phyloP scores from a whole-genome alignment of 2,113 vertebrate genomes.

The Rhizomys pruinosus region DNA sequence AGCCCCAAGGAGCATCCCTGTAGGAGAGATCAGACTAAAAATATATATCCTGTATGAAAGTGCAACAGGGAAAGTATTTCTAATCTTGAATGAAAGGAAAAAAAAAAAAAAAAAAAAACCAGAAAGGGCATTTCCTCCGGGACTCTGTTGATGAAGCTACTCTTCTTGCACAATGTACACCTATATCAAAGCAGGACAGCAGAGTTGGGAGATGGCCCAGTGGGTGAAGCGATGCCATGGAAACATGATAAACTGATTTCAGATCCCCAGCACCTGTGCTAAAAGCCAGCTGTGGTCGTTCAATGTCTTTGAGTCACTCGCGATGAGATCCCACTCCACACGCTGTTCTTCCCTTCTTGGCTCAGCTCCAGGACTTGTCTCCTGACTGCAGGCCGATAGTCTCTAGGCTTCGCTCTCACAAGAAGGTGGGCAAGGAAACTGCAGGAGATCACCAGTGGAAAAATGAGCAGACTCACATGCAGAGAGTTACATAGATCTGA shows the following conservation, averaged over 20 bases:
- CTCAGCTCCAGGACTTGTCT: too few relatives aligned
- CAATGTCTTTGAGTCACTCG: too few relatives aligned
- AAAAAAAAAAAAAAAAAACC: too few relatives aligned
- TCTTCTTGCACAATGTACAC: neutral
- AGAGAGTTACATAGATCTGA: too few relatives aligned
- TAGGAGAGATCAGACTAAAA: constrained; percentile 32
- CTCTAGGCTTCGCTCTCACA: too few relatives aligned
- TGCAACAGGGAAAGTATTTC: constrained; percentile 30
- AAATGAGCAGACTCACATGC: too few relatives aligned
- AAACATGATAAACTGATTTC: neutral
- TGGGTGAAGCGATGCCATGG: neutral
- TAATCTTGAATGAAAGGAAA: neutral
- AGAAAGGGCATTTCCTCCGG: constrained; percentile 8
- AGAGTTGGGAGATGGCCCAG: neutral
- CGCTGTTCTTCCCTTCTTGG: too few relatives aligned
- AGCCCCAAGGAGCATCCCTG: neutral
- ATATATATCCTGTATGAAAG: neutral
- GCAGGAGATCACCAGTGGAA: too few relatives aligned
- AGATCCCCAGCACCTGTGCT: neutral
- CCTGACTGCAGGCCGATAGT: too few relatives aligned
- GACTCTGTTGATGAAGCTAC: constrained; percentile 34
- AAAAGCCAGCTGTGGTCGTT: neutral
- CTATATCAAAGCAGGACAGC: neutral
- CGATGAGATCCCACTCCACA: too few relatives aligned
- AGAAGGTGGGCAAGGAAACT: too few relatives aligned